Percentiles rank a stretch among this genome's conserved stretches.
Conservation (phyloP, 2,888 invertebrate genomes). For the Cancer borealis region DNA sequence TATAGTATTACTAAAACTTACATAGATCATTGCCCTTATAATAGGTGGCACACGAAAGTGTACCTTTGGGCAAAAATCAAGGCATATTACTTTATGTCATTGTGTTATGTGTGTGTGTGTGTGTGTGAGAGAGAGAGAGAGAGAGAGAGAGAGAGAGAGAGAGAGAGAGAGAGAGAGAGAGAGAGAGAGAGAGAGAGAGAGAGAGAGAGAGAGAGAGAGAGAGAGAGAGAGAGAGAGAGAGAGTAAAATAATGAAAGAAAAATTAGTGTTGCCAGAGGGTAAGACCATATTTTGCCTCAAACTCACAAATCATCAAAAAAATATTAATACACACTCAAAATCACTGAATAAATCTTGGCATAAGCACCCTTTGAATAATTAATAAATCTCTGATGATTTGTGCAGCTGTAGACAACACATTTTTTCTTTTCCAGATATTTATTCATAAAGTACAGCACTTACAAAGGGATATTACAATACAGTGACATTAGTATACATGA, state of each 20-base stretch:
- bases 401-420: slow-evolving; percentile 56
- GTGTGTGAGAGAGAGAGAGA: background rate
- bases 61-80: too few species aligned
- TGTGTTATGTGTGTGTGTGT: background rate
- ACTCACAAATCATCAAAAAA: slow-evolving; percentile 54
- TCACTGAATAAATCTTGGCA: slow-evolving; percentile 36
- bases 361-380: slow-evolving; percentile 47
- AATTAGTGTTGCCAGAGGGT: background rate
- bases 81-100: too few species aligned
- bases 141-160: slow-evolving; percentile 20
- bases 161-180: slow-evolving; percentile 50
- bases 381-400: slow-evolving; percentile 64
- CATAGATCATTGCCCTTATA: too few species aligned
- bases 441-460: slow-evolving; percentile 61
- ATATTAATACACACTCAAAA: background rate
- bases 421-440: slow-evolving; percentile 47
- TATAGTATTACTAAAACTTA: too few species aligned
- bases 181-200: slow-evolving; percentile 52
- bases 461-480: slow-evolving; percentile 47
- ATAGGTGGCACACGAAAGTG: too few species aligned
- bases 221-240: slow-evolving; percentile 21
- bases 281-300: slow-evolving; percentile 28
- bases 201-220: slow-evolving; percentile 27
- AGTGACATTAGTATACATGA: slow-evolving; percentile 31
- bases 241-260: background rate